phyloP scores from a whole-genome alignment of 1,140 invertebrate genomes.

The Drosophila cardini region DNA sequence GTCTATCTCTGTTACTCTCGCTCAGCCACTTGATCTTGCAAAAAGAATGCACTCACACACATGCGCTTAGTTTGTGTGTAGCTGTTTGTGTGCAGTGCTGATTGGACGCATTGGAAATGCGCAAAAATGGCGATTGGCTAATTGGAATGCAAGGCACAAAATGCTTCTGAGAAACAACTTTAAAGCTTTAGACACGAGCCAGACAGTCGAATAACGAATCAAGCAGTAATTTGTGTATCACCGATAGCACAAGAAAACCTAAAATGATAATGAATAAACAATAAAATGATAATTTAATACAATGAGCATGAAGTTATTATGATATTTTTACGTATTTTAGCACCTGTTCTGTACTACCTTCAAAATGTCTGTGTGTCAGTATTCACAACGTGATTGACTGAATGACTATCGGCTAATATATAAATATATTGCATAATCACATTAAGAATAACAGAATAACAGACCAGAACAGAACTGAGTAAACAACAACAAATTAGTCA shows the following conservation, averaged over 20 bases:
- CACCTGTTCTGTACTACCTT: slow-evolving; percentile 28
- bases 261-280: slow-evolving; percentile 18
- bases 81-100: slow-evolving; percentile 36
- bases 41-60: slow-evolving; percentile 17
- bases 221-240: slow-evolving; percentile 17
- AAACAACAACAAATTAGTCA: slow-evolving; percentile 54
- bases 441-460: slow-evolving; percentile 37
- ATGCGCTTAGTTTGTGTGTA: not conserved
- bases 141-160: slow-evolving; percentile 33
- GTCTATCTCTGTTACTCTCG: not conserved
- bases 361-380: not conserved
- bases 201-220: slow-evolving; percentile 18
- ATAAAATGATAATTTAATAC: slow-evolving; percentile 28
- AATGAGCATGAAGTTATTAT: not conserved
- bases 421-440: slow-evolving; percentile 51
- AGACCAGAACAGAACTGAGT: slow-evolving; percentile 48
- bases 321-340: slow-evolving; percentile 23
- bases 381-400: slow-evolving; percentile 16
- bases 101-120: slow-evolving; percentile 42
- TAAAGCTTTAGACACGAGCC: slow-evolving; percentile 26
- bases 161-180: slow-evolving; percentile 14
- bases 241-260: not conserved
- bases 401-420: slow-evolving; percentile 22
- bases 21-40: not conserved
- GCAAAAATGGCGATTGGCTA: slow-evolving; percentile 47